These are phyloP conservation scores for Conus betulinus DNA, from an alignment of 1,140 invertebrate genomes.

Conservation along the genomic window DNA sequence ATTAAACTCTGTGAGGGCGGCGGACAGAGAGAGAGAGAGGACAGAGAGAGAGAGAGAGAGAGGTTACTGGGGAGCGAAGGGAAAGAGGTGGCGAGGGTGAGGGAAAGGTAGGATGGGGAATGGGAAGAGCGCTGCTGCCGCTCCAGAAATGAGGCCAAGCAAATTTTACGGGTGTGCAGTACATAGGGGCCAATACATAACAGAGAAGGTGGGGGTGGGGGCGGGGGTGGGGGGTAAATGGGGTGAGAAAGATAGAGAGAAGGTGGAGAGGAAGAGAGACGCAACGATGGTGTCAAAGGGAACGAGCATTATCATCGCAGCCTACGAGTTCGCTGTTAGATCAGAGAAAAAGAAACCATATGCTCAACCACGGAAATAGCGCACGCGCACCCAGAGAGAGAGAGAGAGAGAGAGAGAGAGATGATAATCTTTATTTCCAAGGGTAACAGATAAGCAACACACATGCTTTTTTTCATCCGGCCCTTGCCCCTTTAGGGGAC, in stretches of 20 bases:
- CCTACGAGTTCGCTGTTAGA: no score
- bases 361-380: neutral
- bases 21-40: neutral
- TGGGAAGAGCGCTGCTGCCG: neutral
- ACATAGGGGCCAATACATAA: no score
- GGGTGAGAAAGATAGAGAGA: no score
- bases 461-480: no score
- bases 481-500: no score
- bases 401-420: no score
- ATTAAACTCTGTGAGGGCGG: neutral
- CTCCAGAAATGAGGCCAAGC: no score
- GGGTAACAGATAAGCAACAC: no score
- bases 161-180: no score
- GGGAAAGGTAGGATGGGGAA: neutral
- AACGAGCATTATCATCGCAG: neutral
- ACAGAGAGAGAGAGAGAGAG: conserved; percentile 9
- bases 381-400: no score
- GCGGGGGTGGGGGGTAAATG: neutral
- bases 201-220: neutral
- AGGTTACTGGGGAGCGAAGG: neutral
- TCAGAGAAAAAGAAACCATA: no score
- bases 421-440: no score
- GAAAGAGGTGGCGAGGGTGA: neutral
- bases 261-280: neutral
- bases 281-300: conserved; percentile 1